Conservation (phyloP, 2,113 vertebrate genomes). For the Nerophis ophidion region DNA sequence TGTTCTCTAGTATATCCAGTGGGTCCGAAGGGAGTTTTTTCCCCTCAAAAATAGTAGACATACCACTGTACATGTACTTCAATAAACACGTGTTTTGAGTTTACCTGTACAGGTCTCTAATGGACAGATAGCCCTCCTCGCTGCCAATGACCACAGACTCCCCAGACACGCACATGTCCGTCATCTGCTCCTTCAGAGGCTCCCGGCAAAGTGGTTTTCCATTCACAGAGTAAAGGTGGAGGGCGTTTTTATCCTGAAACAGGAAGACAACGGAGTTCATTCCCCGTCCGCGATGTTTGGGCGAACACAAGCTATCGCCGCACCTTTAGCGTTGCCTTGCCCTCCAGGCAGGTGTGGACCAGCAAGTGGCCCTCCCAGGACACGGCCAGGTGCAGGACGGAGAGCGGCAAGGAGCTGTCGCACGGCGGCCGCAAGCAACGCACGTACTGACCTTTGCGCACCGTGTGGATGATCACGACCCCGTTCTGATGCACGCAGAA, state of each 20-base stretch:
- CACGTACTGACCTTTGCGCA: constrained; percentile 89
- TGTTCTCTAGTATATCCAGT: no score
- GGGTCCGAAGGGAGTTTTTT: no score
- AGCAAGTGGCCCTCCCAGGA: constrained; percentile 93
- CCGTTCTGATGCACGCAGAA: constrained; percentile 73
- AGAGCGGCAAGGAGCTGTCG: constrained; percentile 83
- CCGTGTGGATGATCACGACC: constrained; percentile 85
- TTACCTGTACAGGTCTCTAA: constrained; percentile 93
- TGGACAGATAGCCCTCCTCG: constrained; percentile 87
- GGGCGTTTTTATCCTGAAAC: constrained; percentile 86
- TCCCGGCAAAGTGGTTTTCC: constrained; percentile 86
- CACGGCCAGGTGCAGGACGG: constrained; percentile 83
- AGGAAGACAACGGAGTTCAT: not conserved
- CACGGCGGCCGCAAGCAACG: constrained; percentile 84
- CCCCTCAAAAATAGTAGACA: no score
- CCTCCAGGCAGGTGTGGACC: constrained; percentile 85
- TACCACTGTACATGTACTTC: no score
- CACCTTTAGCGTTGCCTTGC: constrained; percentile 90
- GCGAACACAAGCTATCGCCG: not conserved
- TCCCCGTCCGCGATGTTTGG: not conserved
- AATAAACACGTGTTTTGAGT: not conserved
- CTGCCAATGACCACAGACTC: constrained; percentile 86
- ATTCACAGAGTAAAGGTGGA: constrained; percentile 94
- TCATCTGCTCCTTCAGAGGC: constrained; percentile 86
- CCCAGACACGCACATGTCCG: constrained; percentile 86